These are phyloP conservation scores for Lepidocolaptes lacrymiger DNA, from an alignment of 2,797 vertebrate species.

Conservation along the genomic window DNA sequence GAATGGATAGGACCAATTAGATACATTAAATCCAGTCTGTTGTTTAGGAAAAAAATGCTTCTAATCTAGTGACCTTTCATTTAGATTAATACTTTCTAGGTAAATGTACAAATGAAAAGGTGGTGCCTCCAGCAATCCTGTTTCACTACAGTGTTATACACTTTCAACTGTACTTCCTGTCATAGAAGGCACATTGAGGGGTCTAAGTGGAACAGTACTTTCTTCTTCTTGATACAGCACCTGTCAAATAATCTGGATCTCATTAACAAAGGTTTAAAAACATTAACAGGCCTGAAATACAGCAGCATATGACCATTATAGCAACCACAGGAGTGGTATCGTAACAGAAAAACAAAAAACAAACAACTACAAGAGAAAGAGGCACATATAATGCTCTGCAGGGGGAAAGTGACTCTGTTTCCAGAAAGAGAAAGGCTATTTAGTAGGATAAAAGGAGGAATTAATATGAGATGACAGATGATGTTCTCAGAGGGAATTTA, in stretches of 20 bases:
- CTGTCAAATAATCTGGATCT: neutral
- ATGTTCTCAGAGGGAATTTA: neutral
- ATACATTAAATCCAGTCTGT: neutral
- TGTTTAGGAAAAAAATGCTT: neutral
- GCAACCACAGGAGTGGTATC: neutral
- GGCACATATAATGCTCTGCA: neutral
- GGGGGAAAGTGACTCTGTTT: neutral
- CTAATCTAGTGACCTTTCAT: neutral
- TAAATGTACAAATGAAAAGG: neutral
- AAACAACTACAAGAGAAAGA: neutral
- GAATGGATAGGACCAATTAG: neutral
- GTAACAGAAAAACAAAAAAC: neutral
- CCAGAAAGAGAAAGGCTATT: neutral
- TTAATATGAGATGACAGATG: neutral
- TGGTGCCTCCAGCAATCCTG: neutral
- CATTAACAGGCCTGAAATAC: neutral
- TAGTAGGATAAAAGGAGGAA: neutral
- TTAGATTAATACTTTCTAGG: neutral
- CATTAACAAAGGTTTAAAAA: neutral
- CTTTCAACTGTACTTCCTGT: neutral
- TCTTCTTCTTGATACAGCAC: neutral
- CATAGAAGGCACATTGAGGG: neutral
- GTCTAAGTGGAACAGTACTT: neutral
- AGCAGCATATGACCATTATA: neutral
- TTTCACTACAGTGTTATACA: rapidly evolving